Conservation (phyloP, 2,888 invertebrate genomes). For the Limnephilus lunatus region DNA sequence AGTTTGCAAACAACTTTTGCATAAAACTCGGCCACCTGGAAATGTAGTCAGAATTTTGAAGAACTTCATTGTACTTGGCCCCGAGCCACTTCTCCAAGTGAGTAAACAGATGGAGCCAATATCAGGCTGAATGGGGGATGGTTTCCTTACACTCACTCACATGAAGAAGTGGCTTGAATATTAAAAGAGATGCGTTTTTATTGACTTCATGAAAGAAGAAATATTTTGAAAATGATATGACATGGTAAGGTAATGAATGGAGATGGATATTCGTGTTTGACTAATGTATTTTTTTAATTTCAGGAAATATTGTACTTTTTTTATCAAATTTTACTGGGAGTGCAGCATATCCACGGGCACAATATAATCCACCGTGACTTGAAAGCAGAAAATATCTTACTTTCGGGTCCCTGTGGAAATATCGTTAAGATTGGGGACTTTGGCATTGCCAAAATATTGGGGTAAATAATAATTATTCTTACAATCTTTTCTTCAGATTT, state of each 20-base stretch:
- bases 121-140: too few relatives aligned
- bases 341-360: constrained; percentile 88
- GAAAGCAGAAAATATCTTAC: constrained; percentile 90
- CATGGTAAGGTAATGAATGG: neutral
- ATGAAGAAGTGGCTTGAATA: too few relatives aligned
- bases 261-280: neutral
- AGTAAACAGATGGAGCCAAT: too few relatives aligned
- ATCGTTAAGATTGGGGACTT: constrained; percentile 91
- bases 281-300: constrained; percentile 68
- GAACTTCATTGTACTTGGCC: too few relatives aligned
- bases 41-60: too few relatives aligned
- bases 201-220: constrained; percentile 11
- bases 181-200: neutral
- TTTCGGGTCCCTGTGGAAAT: constrained; percentile 82
- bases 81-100: too few relatives aligned
- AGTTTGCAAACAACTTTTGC: too few relatives aligned
- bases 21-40: too few relatives aligned
- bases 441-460: constrained; percentile 87
- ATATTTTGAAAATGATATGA: neutral
- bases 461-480: constrained; percentile 70
- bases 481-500: neutral
- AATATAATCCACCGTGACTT: constrained; percentile 90
- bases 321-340: constrained; percentile 85
- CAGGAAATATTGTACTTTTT: constrained; percentile 84
- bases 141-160: too few relatives aligned